Evolutionary conservation across 1,140 invertebrate genomes (phyloP).

Genomic region (Drosophila equinoxialis): DNA sequence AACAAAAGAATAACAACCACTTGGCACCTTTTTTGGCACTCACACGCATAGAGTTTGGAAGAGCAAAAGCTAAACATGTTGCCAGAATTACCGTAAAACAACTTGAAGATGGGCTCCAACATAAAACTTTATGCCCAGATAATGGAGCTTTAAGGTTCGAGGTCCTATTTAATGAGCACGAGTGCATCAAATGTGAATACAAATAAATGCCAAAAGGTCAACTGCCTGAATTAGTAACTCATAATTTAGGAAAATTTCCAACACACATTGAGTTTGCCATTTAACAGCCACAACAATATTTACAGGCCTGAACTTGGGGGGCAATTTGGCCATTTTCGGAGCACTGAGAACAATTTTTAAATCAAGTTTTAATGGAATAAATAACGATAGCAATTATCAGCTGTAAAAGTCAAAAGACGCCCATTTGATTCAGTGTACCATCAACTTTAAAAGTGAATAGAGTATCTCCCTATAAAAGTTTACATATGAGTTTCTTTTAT

Average conservation of each 20-base stretch:
- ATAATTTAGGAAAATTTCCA: conserved; percentile 15
- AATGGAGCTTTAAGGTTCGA: conserved; percentile 42
- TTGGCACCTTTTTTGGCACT: conserved; percentile 39
- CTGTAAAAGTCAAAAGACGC: too few relatives aligned
- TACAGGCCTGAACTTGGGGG: too few relatives aligned
- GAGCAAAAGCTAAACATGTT: conserved; percentile 60
- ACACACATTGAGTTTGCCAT: background rate
- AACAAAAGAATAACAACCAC: conserved; percentile 41
- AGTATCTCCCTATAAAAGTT: too few relatives aligned
- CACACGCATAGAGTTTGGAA: background rate
- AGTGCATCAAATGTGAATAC: conserved; percentile 8
- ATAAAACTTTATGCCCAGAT: conserved; percentile 62
- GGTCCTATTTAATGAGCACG: conserved; percentile 40
- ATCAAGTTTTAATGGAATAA: too few relatives aligned
- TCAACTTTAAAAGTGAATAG: too few relatives aligned
- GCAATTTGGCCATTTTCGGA: too few relatives aligned
- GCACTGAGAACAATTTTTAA: too few relatives aligned
- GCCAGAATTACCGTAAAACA: conserved; percentile 55
- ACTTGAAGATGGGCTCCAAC: conserved; percentile 44
- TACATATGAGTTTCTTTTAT: too few relatives aligned
- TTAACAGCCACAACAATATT: background rate
- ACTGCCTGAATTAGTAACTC: background rate
- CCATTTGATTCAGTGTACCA: too few relatives aligned
- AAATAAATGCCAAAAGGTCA: conserved; percentile 27
- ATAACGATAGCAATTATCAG: too few relatives aligned